Conservation (phyloP, 2,888 invertebrate species). For the Balanococcus diminutus region DNA sequence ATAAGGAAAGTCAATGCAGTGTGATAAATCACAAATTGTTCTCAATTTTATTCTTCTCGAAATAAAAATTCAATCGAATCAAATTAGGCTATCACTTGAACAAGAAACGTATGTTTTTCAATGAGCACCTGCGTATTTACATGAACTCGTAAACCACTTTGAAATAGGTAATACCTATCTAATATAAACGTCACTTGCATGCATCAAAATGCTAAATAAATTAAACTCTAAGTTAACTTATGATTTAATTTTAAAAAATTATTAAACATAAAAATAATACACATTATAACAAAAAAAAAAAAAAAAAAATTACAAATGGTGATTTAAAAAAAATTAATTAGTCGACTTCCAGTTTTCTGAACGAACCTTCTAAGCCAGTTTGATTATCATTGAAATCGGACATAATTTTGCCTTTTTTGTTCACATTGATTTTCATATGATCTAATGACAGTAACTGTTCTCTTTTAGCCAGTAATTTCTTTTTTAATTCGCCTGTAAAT, state of each 20-base stretch:
- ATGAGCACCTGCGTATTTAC: not conserved
- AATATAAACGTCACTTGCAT: not conserved
- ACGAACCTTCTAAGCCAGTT: conserved; percentile 76
- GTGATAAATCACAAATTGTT: not conserved
- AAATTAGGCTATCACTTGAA: not conserved
- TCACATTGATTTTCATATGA: conserved; percentile 64
- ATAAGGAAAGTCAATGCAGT: not conserved
- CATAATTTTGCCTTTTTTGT: conserved; percentile 75
- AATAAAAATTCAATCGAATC: not conserved
- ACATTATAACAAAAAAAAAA: not conserved
- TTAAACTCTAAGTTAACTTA: not conserved
- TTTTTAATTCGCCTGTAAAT: conserved; percentile 60
- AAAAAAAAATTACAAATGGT: not conserved
- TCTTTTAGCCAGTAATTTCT: conserved; percentile 59
- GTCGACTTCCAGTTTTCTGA: conserved; percentile 79
- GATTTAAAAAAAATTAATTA: conserved; percentile 61
- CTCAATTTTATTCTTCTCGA: not conserved
- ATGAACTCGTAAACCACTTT: not conserved
- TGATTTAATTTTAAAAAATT: conserved; percentile 12
- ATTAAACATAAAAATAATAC: conserved; percentile 7
- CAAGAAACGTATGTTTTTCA: not conserved
- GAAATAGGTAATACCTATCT: too few relatives aligned
- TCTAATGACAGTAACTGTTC: conserved; percentile 60
- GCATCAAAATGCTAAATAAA: not conserved
- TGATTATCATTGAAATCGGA: conserved; percentile 74